These are phyloP conservation scores for Dysidea cf. avara DNA, from an alignment of 37 sponge, comb jelly and placozoan species.

Conservation along the genomic window DNA sequence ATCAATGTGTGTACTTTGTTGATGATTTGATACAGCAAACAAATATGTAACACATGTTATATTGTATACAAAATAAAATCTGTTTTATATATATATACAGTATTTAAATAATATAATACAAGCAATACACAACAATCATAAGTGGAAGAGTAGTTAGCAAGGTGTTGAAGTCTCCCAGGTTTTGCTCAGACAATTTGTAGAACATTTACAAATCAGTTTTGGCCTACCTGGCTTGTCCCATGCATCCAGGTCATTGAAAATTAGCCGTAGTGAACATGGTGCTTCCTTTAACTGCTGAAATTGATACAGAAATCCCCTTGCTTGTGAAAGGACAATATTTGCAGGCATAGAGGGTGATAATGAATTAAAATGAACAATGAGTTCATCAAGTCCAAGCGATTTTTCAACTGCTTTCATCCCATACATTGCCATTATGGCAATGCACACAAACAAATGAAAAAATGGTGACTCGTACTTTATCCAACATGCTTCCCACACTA, in stretches of 20 bases:
- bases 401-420: conserved; percentile 64
- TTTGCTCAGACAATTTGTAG: no score
- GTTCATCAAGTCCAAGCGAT: conserved; percentile 53
- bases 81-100: no score
- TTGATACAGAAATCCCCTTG: conserved; percentile 70
- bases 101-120: no score
- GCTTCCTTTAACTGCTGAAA: conserved; percentile 19
- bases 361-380: conserved; percentile 68
- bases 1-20: no score
- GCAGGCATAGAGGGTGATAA: conserved; percentile 57
- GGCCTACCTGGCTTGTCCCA: no score
- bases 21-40: no score
- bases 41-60: no score
- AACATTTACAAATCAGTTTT: no score
- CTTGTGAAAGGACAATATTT: conserved; percentile 72
- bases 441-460: conserved; percentile 74
- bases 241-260: conserved; percentile 2
- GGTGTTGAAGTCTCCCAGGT: conserved; percentile 29
- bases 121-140: conserved; percentile 34
- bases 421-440: conserved; percentile 83
- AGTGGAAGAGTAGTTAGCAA: conserved; percentile 52
- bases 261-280: conserved; percentile 21
- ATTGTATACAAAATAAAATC: no score
- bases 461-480: conserved; percentile 40
- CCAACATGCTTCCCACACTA: conserved; percentile 85